Evolutionary conservation across 2,797 vertebrate genomes (phyloP), one percentile per base, ranked within the genome.

Genomic region (Sebastes nivosus): DNA sequence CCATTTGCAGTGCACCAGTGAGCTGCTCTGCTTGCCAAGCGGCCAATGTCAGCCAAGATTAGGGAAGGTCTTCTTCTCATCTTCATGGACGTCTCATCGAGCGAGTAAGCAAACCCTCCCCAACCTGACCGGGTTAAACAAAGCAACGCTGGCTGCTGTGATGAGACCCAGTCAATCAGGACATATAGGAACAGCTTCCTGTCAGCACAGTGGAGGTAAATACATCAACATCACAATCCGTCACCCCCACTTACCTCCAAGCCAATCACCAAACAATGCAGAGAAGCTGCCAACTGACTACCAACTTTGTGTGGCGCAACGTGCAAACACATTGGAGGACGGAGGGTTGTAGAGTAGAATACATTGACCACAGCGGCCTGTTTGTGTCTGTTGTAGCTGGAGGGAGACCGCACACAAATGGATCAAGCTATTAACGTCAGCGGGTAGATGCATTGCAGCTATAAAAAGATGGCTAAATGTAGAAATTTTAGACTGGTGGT

Each of bases 41-140:
- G 29, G 38, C 80, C 93, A 95, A 94, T 95, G 95, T 95, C 95
- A 95, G 92, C 92, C 93, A 95, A 93, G 92, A 93, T 91, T 92
- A 93, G 72, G 57, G 85, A 94, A 95, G 94, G 93, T 94, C 93
- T 93, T 89, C 83, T 72, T 86, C 89, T 91, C 89, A 90, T 94
- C 93, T 93, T 92, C 88, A 89, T 90, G 89, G 93, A 92, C 85
- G 66, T 90, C 85, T 93, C 91, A 94, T 94, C 10, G 89, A 93
- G 90, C 90, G 91, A 92, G 91, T 85, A 94, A 94, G 92, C 94
- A 94, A 94, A 92, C 90, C 83, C 87, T 88, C 89, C 84, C 85
- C 89, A 81, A 30, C 69, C 88, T 85, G 84, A 85, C 83, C 82
- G 83, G 85, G 88, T 94, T 94, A 95, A 95, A 93, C 92, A 94